A percentile compares a stretch with the other conserved stretches of the same genome.
phyloP scores from a whole-genome alignment of 2,888 invertebrate genomes.

The Lordiphosa fenestrarum region DNA sequence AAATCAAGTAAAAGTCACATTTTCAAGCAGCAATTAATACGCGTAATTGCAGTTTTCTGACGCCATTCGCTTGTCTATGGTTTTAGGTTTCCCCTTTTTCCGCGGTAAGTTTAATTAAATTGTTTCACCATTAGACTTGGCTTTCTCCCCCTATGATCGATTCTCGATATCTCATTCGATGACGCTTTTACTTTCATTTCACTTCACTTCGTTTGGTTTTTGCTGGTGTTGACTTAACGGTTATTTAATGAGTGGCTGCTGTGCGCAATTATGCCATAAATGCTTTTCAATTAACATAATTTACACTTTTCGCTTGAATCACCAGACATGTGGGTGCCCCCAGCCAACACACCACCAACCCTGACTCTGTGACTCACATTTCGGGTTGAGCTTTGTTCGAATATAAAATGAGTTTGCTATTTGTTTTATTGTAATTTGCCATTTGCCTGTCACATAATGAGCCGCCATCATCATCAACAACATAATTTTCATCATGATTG shows the following conservation, averaged over 20 bases:
- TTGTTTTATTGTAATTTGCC: conserved; percentile 16
- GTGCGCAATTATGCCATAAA: conserved; percentile 61
- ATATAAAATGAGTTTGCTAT: conserved; percentile 22
- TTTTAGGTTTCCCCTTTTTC: too few relatives aligned
- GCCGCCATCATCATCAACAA: conserved; percentile 33
- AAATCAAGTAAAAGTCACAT: too few relatives aligned
- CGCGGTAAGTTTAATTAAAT: conserved; percentile 13
- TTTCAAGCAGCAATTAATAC: too few relatives aligned
- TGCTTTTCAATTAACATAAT: conserved; percentile 67
- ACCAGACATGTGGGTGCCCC: conserved; percentile 2
- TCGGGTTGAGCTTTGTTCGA: conserved; percentile 23
- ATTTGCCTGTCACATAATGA: conserved; percentile 32
- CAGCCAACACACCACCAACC: conserved; percentile 1
- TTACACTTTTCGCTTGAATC: conserved; percentile 46
- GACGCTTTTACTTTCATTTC: conserved; percentile 57
- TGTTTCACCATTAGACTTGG: conserved; percentile 23
- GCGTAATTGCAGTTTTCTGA: too few relatives aligned
- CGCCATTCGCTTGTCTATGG: too few relatives aligned
- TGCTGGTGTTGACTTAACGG: conserved; percentile 39
- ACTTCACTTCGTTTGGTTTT: too few relatives aligned
- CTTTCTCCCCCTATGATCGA: conserved; percentile 38
- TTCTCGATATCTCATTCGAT: conserved; percentile 27
- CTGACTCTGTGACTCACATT: conserved; percentile 5
- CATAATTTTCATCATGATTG: conserved; percentile 21
- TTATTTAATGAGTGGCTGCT: conserved; percentile 53